Base-by-base conservation (phyloP, 2,888 invertebrate species). In the Tinea pellionella region DNA sequence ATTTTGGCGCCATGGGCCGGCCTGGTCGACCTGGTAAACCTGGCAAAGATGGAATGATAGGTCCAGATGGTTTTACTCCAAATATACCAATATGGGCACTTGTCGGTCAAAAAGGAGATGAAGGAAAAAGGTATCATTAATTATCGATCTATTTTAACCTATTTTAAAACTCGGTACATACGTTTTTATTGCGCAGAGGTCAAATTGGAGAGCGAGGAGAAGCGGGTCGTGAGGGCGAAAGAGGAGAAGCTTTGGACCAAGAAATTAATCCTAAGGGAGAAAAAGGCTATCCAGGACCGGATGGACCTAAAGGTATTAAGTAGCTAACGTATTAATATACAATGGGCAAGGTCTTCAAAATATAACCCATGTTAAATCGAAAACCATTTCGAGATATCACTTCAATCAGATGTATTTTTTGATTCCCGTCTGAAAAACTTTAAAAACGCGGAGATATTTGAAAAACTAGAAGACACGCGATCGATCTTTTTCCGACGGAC, bases 21-120 rank as follows among this genome's bases (percentile, higher is more conserved):
- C 78, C 81, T 2, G 89, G 89, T 4, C 67, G 72, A 6, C 80
- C 84, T 62, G 89, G 90, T 53, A 66, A 72, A 1, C 73, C 79
- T 62, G 92, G 92, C 12, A 69, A 70, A 1, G 81, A 89, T 61
- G 92, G 92, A 2, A 61, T 63, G 0, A 80, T 88, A 8, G 92
- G 92, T 4, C 65, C 64, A 18, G 81, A 84, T 0, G 92, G 92
- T n/a, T 63, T 62, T 2, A 66, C 75, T 2, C 86, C 89, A 62
- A 72, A 66, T 71, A 77, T 69, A 65, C 78, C 65, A 12, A 78
- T 70, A 1, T 64, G 66, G n/a, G 80, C 78, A 59, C 72, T 84
- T 9, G 71, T 73, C 57, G 85, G 91, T n/a, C 67, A 78, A 61
- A 82, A 79, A 66, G 91, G 91, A 66, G 88, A 89, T 4, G 59